Conservation (phyloP, 2,113 vertebrate genomes). For the Phyllostomus discolor region DNA sequence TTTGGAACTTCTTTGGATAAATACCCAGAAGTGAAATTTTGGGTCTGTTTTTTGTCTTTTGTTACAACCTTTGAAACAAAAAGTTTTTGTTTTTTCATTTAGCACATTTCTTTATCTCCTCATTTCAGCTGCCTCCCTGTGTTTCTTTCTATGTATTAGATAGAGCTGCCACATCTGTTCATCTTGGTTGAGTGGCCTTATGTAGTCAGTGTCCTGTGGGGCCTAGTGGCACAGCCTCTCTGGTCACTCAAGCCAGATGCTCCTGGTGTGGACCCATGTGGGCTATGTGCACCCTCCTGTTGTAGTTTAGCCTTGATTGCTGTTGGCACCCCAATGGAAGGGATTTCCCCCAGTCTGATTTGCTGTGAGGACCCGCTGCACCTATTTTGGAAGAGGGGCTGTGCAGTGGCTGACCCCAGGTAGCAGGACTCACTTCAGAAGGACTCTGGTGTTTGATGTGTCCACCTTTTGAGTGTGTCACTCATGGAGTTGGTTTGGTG, state of each 20-base stretch:
- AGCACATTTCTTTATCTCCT: neutral
- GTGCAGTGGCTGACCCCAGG: neutral
- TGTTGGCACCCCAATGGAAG: neutral
- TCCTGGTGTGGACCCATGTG: neutral
- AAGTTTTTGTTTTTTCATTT: neutral
- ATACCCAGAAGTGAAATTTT: neutral
- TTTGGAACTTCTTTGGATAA: neutral
- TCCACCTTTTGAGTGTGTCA: neutral
- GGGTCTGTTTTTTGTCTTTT: neutral
- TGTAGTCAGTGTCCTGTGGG: neutral
- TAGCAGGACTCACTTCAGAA: neutral
- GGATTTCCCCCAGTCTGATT: neutral
- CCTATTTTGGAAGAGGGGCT: neutral
- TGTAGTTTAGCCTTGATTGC: neutral
- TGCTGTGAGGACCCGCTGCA: neutral
- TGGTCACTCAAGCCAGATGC: neutral
- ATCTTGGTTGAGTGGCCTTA: neutral
- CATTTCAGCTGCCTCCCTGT: neutral
- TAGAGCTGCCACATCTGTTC: neutral
- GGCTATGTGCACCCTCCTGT: neutral
- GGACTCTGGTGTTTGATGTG: neutral
- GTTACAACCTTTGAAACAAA: neutral
- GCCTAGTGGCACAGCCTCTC: neutral
- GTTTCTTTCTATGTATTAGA: neutral
- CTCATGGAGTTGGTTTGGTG: neutral